Evolutionary conservation across 2,888 invertebrate genomes (phyloP).

Genomic region (Spicauda simplicius): DNA sequence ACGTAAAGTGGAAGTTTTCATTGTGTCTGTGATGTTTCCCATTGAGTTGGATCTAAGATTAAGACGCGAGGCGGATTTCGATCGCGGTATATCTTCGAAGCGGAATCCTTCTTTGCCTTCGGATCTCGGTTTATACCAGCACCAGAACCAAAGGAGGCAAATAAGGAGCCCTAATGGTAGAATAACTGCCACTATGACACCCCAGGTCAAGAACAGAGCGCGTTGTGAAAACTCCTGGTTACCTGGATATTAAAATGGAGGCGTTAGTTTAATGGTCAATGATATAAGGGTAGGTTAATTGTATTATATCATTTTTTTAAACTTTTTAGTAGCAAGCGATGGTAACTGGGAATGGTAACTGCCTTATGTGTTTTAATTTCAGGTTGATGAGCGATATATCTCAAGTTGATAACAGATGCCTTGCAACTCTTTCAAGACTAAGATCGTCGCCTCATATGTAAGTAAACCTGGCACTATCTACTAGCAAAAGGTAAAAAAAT

Average conservation of each 20-base stretch:
- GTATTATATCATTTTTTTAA: too few relatives aligned
- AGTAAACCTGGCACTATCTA: too few relatives aligned
- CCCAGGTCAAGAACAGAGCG: slow-evolving; percentile 89
- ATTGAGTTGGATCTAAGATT: slow-evolving; percentile 82
- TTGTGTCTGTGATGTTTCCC: slow-evolving; percentile 81
- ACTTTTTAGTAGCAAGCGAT: too few relatives aligned
- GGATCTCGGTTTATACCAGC: slow-evolving; percentile 84
- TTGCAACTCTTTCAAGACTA: too few relatives aligned
- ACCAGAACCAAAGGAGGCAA: slow-evolving; percentile 87
- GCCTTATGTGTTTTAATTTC: too few relatives aligned
- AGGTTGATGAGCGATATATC: too few relatives aligned
- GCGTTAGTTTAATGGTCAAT: slow-evolving; percentile 17
- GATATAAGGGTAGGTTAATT: too few relatives aligned
- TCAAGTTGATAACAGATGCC: too few relatives aligned
- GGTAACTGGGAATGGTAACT: too few relatives aligned
- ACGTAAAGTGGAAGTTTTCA: slow-evolving; percentile 72
- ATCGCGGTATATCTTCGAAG: slow-evolving; percentile 82
- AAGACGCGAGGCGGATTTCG: slow-evolving; percentile 85
- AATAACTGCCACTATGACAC: slow-evolving; percentile 89
- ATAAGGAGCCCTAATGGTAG: slow-evolving; percentile 87
- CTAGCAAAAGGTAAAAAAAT: too few relatives aligned
- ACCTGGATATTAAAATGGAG: slow-evolving; percentile 75
- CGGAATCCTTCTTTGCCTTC: slow-evolving; percentile 85
- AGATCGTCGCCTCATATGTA: too few relatives aligned
- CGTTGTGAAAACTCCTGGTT: slow-evolving; percentile 89